Evolutionary conservation across 1,140 invertebrate genomes (phyloP), one percentile per base, ranked within the genome.

Genomic region (Danaus plexippus): DNA sequence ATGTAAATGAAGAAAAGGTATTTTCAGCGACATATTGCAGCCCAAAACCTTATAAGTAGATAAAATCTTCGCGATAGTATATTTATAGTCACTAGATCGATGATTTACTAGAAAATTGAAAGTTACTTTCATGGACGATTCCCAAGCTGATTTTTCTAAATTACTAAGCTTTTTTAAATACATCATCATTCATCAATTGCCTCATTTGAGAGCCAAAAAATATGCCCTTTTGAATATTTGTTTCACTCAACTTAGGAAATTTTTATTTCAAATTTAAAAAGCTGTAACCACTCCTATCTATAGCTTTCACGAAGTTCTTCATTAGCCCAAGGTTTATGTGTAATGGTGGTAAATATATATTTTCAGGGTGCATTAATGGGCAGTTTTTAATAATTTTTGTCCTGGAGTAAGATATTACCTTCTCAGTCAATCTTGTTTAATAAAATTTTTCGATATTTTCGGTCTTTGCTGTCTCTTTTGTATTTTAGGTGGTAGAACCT

Each of bases 251-350:
- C 15, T 15, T 15, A 15, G 15, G 3, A 15, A 15, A 32, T 32
- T 32, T 32, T 32, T 32, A 6, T 32, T 32, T 32, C 22, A 32
- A 32, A 32, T 32, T 4, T 32, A 32, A 32, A 32, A 15, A 15
- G 1, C 15, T 6, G 4, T 7, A 2, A 3, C 22, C 7, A 32
- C 22, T 32, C 4, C 5, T 6, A 6, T 46, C 9, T 44, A 54
- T 54, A 8, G 45, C 45, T 15, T 47, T 47, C 4, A 55, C 49
- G 44, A 59, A 54, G 9, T 53, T 49, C 53, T 59, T 59, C 8
- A 54, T 54, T 4, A 59, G n/a, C 11, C 41, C 51, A 2, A 59
- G 18, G 13, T 53, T 54, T 9, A 59, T 59, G 9, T 59, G 50
- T 4, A 59, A 41, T 3, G 57, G 57, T 48, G 57, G 50, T 32